These are phyloP conservation scores for Andrena hattorfiana DNA, from an alignment of 2,888 invertebrate species.

Conservation along the genomic window DNA sequence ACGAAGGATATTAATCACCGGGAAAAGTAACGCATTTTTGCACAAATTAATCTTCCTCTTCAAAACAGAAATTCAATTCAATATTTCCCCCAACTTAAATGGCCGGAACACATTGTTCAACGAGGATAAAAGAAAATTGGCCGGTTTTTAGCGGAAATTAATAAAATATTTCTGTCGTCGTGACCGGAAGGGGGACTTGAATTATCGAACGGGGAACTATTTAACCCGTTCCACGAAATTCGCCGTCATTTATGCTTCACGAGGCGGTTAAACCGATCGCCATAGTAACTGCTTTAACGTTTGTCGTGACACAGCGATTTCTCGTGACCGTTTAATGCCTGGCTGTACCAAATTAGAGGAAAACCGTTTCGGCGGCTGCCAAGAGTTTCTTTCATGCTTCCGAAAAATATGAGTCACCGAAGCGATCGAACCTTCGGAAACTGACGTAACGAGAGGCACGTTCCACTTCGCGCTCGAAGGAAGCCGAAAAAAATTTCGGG, in stretches of 20 bases:
- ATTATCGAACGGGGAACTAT: background rate
- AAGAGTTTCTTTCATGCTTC: constrained; percentile 36
- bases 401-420: constrained; percentile 24
- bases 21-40: background rate
- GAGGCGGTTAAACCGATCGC: constrained; percentile 10
- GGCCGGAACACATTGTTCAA: background rate
- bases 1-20: no score
- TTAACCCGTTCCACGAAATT: constrained; percentile 27
- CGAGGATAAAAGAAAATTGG: no score
- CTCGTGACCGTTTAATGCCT: constrained; percentile 28
- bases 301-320: constrained; percentile 34
- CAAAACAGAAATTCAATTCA: background rate
- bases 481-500: background rate
- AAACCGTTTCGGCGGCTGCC: constrained; percentile 32
- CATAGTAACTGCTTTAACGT: constrained; percentile 1
- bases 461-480: constrained; percentile 22
- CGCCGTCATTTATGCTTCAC: background rate
- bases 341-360: constrained; percentile 31
- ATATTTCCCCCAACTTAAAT: background rate
- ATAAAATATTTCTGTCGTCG: background rate
- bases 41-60: background rate
- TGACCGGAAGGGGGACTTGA: background rate
- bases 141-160: background rate
- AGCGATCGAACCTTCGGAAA: background rate
- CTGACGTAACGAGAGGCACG: constrained; percentile 14